Evolutionary conservation across 2,797 vertebrate genomes (phyloP), one percentile per base, ranked within the genome.

Genomic region (Karalla daura): DNA sequence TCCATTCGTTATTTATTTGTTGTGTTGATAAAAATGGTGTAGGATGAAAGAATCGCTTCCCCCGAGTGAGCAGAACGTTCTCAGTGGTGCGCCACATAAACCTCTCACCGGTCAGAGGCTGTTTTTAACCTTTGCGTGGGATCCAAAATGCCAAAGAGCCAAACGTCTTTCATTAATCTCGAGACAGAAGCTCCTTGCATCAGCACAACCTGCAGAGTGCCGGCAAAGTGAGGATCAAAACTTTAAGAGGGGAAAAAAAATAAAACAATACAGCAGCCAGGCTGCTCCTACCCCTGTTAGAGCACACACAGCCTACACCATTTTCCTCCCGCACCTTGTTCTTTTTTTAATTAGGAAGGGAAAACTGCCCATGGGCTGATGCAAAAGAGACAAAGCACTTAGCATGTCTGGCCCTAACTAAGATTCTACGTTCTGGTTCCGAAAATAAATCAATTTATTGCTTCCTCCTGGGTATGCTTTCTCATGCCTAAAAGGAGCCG

Each of bases 371-470:
- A 49, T 70, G 81, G 90, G 77, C 70, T 78, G 84, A 84, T 85
- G 85, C 88, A 78, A 83, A 83, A 83, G 88, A 87, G 82, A 93
- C 92, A 90, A 91, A 90, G 83, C 87, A 93, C 89, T 93, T 93
- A 88, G 86, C 87, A 82, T 90, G 89, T 92, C 92, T 90, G 79
- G 90, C 78, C 88, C 79, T 81, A 91, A 90, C 91, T 86, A 90
- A 88, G 86, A 91, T 87, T 88, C 88, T 87, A 80, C 76, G 86
- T 92, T 89, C 84, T 71, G 86, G 65, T 89, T 88, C 91, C 81
- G 79, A 90, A 92, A 94, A 94, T 93, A 93, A 92, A 91, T 85
- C 84, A 75, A 90, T 93, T 89, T 92, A 84, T 91, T 89, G 82
- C 72, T 84, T 54, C 77, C 91, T 88, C 75, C 78, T 70, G 93